Base-by-base conservation (phyloP, 2,797 vertebrate species). In the Cephalopachus bancanus region DNA sequence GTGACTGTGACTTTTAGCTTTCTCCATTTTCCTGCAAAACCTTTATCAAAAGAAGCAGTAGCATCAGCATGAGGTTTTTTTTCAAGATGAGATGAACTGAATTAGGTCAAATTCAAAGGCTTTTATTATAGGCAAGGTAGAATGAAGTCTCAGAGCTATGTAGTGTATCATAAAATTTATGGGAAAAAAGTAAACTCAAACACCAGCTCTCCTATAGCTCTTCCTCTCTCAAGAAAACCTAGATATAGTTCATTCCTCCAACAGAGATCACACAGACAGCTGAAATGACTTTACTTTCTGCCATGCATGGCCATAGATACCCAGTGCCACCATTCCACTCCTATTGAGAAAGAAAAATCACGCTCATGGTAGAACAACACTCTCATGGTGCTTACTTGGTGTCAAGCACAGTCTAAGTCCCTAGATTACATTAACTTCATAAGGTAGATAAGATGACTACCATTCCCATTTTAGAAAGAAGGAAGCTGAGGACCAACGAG, bases 401-500 rank as follows among this genome's bases (percentile, higher is more conserved):
- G 28, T 71, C 55, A 64, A 79, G 10, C 33, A 64, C 16, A 24
- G 2, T 55, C 16, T 30, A 80, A 89, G 44, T 3, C 37, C 57
- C 83, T 83, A 89, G 51, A 51, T 72, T 94, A 65, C 4, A 80
- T 6, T 80, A 44, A 71, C 8, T 53, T 20, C 49, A 83, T 14
- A 87, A 15, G 10, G 19, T 49, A 51, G 11, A 15, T 69, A 89
- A 7, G 22, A 78, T 16, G 16, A 76, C n/a, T 44, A 37, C 33
- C 49, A 76, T 83, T 44, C n/a, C 33, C 65, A 87, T 91, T 78
- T 75, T 69, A 86, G 44, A 59, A 62, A 88, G 49, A 85, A 83
- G 64, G 0, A 94, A 79, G 72, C 60, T 62, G 55, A 80, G 7
- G 10, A 30, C 12, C 62, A 74, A 59, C 86, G 22, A 57, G 19